phyloP scores from a whole-genome alignment of 2,888 invertebrate genomes.

The Heteropelma amictum region DNA sequence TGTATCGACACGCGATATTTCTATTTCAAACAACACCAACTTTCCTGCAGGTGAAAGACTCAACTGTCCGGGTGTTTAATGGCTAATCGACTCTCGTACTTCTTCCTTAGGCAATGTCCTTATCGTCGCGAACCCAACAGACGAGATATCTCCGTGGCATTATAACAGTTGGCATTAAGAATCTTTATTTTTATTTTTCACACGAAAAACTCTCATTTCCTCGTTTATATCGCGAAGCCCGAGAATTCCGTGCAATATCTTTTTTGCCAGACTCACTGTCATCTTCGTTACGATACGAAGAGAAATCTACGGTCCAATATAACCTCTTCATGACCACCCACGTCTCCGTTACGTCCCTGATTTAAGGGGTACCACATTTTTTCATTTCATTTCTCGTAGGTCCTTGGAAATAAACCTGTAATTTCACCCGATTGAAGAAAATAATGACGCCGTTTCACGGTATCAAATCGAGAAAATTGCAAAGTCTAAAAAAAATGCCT shows the following conservation, averaged over 20 bases:
- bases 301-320: background rate
- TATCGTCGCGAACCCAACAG: slow-evolving; percentile 25
- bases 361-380: too few species aligned
- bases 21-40: slow-evolving; percentile 21
- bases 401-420: too few species aligned
- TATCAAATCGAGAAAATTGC: too few species aligned
- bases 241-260: slow-evolving; percentile 8
- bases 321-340: background rate
- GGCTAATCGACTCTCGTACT: slow-evolving; percentile 44
- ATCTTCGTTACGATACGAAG: background rate
- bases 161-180: slow-evolving; percentile 54
- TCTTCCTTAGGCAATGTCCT: slow-evolving; percentile 31
- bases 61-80: slow-evolving; percentile 40
- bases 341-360: too few species aligned
- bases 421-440: too few species aligned
- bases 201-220: slow-evolving; percentile 3
- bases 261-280: slow-evolving; percentile 1
- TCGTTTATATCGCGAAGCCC: slow-evolving; percentile 16
- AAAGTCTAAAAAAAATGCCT: too few species aligned
- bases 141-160: slow-evolving; percentile 51
- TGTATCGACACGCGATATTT: slow-evolving; percentile 28
- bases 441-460: too few species aligned
- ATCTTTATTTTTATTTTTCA: slow-evolving; percentile 6
- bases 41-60: slow-evolving; percentile 22
- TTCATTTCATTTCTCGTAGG: too few species aligned